Conservation (phyloP, 1,140 invertebrate species). For the Rhynchophorus ferrugineus region DNA sequence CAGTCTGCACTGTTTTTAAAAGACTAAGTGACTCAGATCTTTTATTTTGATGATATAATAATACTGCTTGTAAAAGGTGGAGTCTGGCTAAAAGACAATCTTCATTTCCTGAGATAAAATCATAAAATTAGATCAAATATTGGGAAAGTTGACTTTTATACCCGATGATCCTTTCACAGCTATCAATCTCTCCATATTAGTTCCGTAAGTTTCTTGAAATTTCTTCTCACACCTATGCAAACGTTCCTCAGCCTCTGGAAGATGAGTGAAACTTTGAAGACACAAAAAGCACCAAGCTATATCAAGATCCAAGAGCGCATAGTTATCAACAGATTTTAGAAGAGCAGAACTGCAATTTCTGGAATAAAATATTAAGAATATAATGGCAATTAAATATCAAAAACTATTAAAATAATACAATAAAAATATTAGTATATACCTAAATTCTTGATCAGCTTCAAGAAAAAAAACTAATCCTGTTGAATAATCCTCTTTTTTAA, state of each 20-base stretch:
- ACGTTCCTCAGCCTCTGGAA: constrained; percentile 63
- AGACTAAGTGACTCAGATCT: constrained; percentile 49
- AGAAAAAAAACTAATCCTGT: constrained; percentile 63
- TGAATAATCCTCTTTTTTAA: constrained; percentile 57
- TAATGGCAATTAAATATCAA: background rate
- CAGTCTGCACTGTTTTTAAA: constrained; percentile 51
- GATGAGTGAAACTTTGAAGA: constrained; percentile 58
- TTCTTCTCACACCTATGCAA: constrained; percentile 56
- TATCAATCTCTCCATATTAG: constrained; percentile 58
- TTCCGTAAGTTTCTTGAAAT: constrained; percentile 62
- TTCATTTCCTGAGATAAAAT: constrained; percentile 46
- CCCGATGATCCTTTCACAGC: constrained; percentile 58
- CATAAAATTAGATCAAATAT: no score
- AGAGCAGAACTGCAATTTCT: constrained; percentile 62
- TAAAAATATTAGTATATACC: constrained; percentile 43
- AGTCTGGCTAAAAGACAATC: constrained; percentile 64
- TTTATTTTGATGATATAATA: constrained; percentile 65
- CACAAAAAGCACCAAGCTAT: constrained; percentile 79
- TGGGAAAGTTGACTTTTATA: no score
- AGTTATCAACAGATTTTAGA: constrained; percentile 68
- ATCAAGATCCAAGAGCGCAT: constrained; percentile 70
- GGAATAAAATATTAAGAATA: constrained; percentile 9
- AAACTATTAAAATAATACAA: no score
- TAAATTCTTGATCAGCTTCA: constrained; percentile 68
- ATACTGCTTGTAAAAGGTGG: constrained; percentile 68